phyloP scores from a whole-genome alignment of 2,888 invertebrate species.

The Caenorhabditis afra region DNA sequence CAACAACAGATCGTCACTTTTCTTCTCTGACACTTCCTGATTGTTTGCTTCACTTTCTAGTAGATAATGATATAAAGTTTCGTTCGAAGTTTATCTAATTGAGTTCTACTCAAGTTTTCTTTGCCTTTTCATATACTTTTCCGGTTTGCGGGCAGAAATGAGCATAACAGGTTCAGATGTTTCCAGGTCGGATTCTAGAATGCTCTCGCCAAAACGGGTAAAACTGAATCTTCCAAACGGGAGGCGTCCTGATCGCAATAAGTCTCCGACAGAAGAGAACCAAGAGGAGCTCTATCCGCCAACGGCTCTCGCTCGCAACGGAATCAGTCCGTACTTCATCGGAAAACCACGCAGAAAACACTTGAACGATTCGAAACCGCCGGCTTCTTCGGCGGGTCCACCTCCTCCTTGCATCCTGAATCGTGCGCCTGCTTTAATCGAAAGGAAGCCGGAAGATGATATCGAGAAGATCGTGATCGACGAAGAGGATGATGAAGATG shows the following conservation, averaged over 20 bases:
- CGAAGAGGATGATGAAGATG: conserved; percentile 42
- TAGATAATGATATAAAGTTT: conserved; percentile 49
- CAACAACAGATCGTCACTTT: conserved; percentile 26
- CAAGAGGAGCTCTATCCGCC: conserved; percentile 48
- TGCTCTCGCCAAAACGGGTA: conserved; percentile 51
- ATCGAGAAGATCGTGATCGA: conserved; percentile 49
- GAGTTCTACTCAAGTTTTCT: conserved; percentile 7
- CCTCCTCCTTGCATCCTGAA: background rate
- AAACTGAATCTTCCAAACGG: conserved; percentile 34
- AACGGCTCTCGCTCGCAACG: conserved; percentile 46
- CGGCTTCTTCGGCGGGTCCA: background rate
- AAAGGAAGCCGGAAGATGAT: conserved; percentile 19
- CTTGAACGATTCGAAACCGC: background rate
- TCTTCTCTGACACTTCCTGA: conserved; percentile 1
- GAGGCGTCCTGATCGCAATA: conserved; percentile 19
- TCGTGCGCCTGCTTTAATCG: background rate
- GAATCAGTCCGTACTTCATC: conserved; percentile 55
- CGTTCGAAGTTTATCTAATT: background rate
- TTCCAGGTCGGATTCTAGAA: conserved; percentile 7
- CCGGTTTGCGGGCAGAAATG: too few species aligned
- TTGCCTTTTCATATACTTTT: conserved; percentile 18
- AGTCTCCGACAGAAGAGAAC: conserved; percentile 25
- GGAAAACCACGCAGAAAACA: conserved; percentile 49
- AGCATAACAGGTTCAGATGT: background rate
- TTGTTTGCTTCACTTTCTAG: conserved; percentile 23